Evolutionary conservation across 2,888 invertebrate species (phyloP).

Genomic region (Amblyteles armatorius): DNA sequence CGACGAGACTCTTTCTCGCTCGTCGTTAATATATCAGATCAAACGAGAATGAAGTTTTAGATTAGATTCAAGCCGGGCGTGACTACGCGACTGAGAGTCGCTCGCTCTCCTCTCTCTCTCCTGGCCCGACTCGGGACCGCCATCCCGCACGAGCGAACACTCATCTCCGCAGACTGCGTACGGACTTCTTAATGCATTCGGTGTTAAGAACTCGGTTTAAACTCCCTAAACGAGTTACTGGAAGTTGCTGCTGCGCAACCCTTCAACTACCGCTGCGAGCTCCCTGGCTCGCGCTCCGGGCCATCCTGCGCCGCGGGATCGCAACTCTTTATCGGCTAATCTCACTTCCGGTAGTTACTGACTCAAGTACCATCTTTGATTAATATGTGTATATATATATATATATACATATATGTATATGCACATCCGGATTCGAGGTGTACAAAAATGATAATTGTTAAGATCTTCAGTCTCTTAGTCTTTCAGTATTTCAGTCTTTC

Average conservation of each 20-base stretch:
- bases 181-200: constrained; percentile 78
- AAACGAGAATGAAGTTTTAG: constrained; percentile 77
- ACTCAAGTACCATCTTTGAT: constrained; percentile 22
- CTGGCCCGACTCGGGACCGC: not conserved
- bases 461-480: no score
- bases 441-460: no score
- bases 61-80: constrained; percentile 77
- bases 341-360: constrained; percentile 63
- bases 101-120: constrained; percentile 11
- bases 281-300: not conserved
- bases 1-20: constrained; percentile 53
- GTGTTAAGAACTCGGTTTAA: constrained; percentile 75
- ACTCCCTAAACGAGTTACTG: constrained; percentile 79
- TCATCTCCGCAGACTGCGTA: constrained; percentile 64
- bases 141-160: constrained; percentile 12
- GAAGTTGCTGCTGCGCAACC: constrained; percentile 71
- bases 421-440: no score
- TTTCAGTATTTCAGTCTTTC: no score
- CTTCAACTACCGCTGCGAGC: constrained; percentile 26
- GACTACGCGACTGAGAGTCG: constrained; percentile 57
- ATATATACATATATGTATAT: no score
- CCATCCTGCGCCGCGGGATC: constrained; percentile 20
- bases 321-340: constrained; percentile 72
- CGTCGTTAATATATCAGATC: constrained; percentile 75
- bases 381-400: not conserved